Conservation (phyloP, 2,113 vertebrate genomes). For the Entosphenus tridentatus region DNA sequence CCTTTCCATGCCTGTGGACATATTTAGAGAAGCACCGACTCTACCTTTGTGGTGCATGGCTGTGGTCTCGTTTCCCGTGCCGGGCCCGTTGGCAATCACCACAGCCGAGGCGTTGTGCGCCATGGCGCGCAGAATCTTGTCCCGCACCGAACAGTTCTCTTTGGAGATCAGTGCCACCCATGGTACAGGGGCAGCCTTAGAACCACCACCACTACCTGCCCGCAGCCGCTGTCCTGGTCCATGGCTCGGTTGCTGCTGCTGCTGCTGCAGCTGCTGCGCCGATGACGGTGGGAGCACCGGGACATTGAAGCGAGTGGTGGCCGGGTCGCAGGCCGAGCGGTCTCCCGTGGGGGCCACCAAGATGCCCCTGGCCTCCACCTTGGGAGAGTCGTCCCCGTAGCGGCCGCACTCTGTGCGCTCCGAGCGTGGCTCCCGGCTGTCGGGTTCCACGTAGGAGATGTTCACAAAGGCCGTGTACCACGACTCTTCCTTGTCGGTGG, state of each 20-base stretch:
- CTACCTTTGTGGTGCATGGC: constrained; percentile 80
- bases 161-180: constrained; percentile 75
- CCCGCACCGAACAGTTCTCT: constrained; percentile 60
- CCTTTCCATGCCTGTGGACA: constrained; percentile 18
- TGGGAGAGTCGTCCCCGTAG: constrained; percentile 82
- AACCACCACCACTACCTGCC: too few relatives aligned
- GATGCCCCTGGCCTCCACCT: constrained; percentile 57
- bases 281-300: not conserved
- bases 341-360: constrained; percentile 43
- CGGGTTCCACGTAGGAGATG: constrained; percentile 66
- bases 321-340: constrained; percentile 51
- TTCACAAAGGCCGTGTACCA: constrained; percentile 98
- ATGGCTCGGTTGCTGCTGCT: not conserved
- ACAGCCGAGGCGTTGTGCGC: constrained; percentile 68
- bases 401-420: constrained; percentile 86
- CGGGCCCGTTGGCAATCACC: constrained; percentile 67
- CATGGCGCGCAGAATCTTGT: constrained; percentile 67
- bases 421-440: constrained; percentile 30
- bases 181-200: constrained; percentile 20
- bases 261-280: not conserved
- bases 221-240: not conserved
- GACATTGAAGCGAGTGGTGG: constrained; percentile 33
- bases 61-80: constrained; percentile 59
- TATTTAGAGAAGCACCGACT: constrained; percentile 13
- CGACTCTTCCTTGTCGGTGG: constrained; percentile 81